Base-by-base conservation (phyloP, 1,140 invertebrate species). In the Euschistus heros region DNA sequence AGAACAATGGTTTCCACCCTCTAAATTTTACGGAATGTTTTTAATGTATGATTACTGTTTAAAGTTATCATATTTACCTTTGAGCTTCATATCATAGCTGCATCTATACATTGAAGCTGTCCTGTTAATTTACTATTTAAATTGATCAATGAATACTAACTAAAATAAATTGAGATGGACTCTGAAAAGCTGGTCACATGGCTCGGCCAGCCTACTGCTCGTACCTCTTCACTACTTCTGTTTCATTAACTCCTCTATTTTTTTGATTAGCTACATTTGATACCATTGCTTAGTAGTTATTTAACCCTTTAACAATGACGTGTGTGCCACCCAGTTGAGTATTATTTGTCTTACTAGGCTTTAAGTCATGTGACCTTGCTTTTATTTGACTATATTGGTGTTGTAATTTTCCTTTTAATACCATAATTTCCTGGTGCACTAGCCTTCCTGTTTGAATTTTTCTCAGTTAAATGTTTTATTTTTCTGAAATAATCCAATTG, bases 291-390 rank as follows among this genome's bases (percentile, higher is more conserved):
- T 30, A 60, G 26, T 68, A 37, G 42, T 65, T 50, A 66, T 71
- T 26, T 68, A 59, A 55, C 33, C 59, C 62, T 54, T 62, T 61
- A 63, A 69, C 62, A 71, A 70, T 60, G 70, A 68, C 61, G 69
- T 69, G 68, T 68, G 71, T 67, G 70, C 71, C 73, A 76, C 72
- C 70, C 72, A 74, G 75, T 73, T 69, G 69, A 66, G 73, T 74
- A 76, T 64, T 67, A 59, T 50, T 68, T 17, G 64, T 61, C 52
- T 65, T 63, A 59, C 62, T 67, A 46, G 64, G 71, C 71, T 71
- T 69, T 57, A 57, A 64, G 71, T 72, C 71, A 72, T 72, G 71
- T 72, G 71, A 72, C 71, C 68, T 65, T 70, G 71, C 71, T 72
- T 71, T 71, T 68, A 66, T 61, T 57, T 24, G 20, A 57, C 18